phyloP scores from a whole-genome alignment of 2,888 invertebrate genomes.

The Drosophila ezoana region DNA sequence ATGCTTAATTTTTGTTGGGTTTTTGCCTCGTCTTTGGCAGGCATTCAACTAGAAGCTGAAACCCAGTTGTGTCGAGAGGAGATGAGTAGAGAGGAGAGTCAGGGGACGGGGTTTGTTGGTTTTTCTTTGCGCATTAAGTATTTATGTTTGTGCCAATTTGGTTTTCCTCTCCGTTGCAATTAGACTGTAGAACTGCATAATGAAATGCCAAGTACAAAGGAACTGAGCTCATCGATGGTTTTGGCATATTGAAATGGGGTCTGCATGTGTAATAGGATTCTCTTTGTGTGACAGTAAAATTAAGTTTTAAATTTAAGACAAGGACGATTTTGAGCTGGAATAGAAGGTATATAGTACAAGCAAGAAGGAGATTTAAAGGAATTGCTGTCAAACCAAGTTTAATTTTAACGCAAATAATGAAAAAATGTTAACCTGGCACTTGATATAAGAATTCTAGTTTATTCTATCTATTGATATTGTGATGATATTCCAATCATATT shows the following conservation, averaged over 20 bases:
- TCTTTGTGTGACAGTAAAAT: background rate
- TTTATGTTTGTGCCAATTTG: slow-evolving; percentile 52
- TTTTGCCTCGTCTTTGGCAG: slow-evolving; percentile 43
- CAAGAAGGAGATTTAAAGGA: too few species aligned
- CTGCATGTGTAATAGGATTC: background rate
- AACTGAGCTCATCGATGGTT: slow-evolving; percentile 12
- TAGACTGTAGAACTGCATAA: slow-evolving; percentile 33
- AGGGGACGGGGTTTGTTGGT: slow-evolving; percentile 3
- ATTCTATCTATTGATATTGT: too few species aligned
- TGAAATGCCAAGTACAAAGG: slow-evolving; percentile 2
- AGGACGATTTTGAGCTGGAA: background rate
- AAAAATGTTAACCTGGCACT: too few species aligned
- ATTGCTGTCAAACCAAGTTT: too few species aligned
- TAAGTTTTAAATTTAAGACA: too few species aligned
- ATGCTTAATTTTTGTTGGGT: slow-evolving; percentile 60
- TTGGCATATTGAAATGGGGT: slow-evolving; percentile 7
- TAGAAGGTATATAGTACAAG: too few species aligned
- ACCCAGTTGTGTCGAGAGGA: background rate
- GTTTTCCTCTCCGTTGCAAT: slow-evolving; percentile 32
- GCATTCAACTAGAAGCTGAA: slow-evolving; percentile 36
- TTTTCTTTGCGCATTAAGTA: slow-evolving; percentile 43
- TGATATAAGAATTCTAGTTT: too few species aligned
- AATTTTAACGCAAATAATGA: too few species aligned
- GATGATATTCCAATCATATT: too few species aligned
- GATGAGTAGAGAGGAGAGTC: background rate